Evolutionary conservation across 2,888 invertebrate genomes (phyloP).

Genomic region (Pollenia griseotomentosa): DNA sequence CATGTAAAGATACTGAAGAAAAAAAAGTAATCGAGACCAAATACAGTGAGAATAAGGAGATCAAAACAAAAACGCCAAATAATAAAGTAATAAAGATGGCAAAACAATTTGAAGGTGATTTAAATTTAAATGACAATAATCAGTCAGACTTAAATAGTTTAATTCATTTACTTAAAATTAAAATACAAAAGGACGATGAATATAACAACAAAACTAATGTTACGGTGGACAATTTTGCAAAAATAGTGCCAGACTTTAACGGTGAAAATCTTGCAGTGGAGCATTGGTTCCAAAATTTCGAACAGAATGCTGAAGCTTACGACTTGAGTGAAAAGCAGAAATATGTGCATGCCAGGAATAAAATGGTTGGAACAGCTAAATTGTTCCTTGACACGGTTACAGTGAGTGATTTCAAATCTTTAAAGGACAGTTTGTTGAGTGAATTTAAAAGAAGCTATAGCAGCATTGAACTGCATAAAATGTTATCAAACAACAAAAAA

Average conservation of each 20-base stretch:
- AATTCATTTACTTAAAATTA: neutral
- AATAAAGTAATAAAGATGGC: neutral
- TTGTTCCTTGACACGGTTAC: neutral
- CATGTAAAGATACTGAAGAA: neutral
- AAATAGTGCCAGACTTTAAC: constrained; percentile 57
- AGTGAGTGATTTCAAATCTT: too few relatives aligned
- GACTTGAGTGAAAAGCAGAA: neutral
- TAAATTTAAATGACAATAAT: constrained; percentile 10
- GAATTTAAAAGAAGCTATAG: too few relatives aligned
- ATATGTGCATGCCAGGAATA: neutral
- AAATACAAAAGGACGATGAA: constrained; percentile 29
- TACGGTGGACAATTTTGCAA: constrained; percentile 42
- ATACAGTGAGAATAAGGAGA: neutral
- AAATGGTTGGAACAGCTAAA: neutral
- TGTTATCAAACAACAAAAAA: too few relatives aligned
- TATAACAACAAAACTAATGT: constrained; percentile 1
- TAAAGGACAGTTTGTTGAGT: too few relatives aligned
- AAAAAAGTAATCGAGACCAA: neutral
- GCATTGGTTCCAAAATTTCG: constrained; percentile 42
- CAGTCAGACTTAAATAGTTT: constrained; percentile 17
- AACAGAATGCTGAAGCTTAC: neutral
- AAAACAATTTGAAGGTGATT: constrained; percentile 2
- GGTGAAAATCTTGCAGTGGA: constrained; percentile 48
- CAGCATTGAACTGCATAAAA: too few relatives aligned
- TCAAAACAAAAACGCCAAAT: neutral